phyloP scores from a whole-genome alignment of 2,113 vertebrate species.

The Fregata magnificens region DNA sequence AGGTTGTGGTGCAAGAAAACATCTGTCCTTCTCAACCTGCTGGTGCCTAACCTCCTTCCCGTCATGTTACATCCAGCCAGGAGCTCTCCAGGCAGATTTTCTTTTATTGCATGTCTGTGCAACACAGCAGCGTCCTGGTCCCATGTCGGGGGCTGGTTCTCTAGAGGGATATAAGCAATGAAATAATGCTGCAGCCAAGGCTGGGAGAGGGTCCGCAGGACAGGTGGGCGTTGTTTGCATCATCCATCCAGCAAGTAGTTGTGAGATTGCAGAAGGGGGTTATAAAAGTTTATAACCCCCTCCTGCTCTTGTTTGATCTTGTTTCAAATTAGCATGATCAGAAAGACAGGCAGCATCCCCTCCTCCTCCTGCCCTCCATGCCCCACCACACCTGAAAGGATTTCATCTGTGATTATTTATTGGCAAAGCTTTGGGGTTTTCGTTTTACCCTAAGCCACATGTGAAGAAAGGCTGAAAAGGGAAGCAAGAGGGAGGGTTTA shows the following conservation, averaged over 20 bases:
- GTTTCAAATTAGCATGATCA: not conserved
- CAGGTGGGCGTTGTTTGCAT: no score
- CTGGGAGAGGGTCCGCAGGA: not conserved
- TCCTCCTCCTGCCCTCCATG: not conserved
- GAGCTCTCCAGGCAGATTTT: not conserved
- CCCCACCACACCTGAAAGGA: not conserved
- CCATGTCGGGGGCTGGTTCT: accelerated
- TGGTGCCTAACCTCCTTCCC: not conserved
- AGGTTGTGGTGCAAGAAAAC: not conserved
- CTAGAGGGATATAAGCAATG: not conserved
- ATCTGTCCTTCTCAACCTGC: not conserved
- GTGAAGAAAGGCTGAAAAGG: not conserved
- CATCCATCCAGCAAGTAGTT: not conserved
- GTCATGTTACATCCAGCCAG: accelerated
- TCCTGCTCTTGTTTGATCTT: not conserved
- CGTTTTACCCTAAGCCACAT: not conserved
- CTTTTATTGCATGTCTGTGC: no score
- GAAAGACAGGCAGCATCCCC: not conserved
- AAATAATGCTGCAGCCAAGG: not conserved
- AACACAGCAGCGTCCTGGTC: not conserved
- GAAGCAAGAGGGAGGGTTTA: not conserved
- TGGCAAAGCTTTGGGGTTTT: not conserved
- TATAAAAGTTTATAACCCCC: not conserved
- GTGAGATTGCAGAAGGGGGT: not conserved
- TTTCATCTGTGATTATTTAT: not conserved